Evolutionary conservation across 2,888 invertebrate species (phyloP), one percentile per base, ranked within the genome.

Genomic region (Caenorhabditis becei): DNA sequence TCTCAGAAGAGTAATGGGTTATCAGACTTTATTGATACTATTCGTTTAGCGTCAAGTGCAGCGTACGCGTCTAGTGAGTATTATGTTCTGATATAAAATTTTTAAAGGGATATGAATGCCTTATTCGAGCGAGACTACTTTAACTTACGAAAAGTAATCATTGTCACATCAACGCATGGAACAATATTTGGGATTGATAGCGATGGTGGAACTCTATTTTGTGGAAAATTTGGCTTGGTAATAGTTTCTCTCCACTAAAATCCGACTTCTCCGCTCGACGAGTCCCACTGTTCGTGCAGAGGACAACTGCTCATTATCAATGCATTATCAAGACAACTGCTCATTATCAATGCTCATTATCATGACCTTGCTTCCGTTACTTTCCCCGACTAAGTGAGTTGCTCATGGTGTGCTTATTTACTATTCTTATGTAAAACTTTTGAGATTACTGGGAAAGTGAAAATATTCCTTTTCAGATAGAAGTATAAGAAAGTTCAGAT

Each of bases 101-200:
- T 41, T 14, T 41, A 11, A 5, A 41, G 41, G 2, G 41, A 11
- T 20, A 35, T 59, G 7, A 37, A 66, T 3, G 66, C 53, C 8
- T 81, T 85, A 2, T 93, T 97, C 28, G 95, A 95, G 0, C 93
- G 97, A 51, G 99, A 99, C 92, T 95, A 96, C 90, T 99, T 99
- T 93, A 97, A 97, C 63, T 93, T 99, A 71, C 96, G 97, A 92
- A 98, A 98, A 93, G 94, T 99, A 91, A 95, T 99, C 72, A 94
- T 99, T 16, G 94, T 95, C 8, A 94, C 95, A 24, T 97, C 98
- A 1, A 62, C 79, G 2, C 65, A 78, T 26, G 90, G 90, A n/a
- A 80, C 85, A 2, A 65, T 89, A 1, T 89, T 85, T 75, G 91
- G 89, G 20, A 59, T 91, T 10, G 87, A 89, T 77, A 91, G 87